Evolutionary conservation across 2,888 invertebrate genomes (phyloP).

Genomic region (Sinotaia quadrata): DNA sequence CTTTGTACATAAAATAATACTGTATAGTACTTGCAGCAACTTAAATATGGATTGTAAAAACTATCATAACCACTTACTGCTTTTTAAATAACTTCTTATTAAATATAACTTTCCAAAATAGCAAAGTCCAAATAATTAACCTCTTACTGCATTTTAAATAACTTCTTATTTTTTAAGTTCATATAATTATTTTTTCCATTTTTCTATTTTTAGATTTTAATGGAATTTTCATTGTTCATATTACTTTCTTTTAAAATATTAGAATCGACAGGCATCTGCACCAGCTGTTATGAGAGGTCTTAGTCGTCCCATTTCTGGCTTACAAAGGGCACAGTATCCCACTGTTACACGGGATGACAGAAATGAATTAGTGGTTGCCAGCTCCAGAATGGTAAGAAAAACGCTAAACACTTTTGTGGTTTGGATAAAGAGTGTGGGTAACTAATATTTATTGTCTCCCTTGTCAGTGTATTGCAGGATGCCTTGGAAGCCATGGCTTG

Average conservation of each 20-base stretch:
- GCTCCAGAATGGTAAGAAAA: constrained; percentile 64
- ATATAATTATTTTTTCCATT: background rate
- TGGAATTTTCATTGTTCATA: background rate
- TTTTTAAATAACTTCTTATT: too few species aligned
- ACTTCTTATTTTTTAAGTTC: background rate
- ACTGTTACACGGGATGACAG: constrained; percentile 57
- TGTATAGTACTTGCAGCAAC: too few species aligned
- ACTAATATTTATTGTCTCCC: too few species aligned
- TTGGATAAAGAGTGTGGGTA: too few species aligned
- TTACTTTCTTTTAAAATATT: constrained; percentile 33
- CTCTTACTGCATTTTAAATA: background rate
- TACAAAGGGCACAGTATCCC: constrained; percentile 59
- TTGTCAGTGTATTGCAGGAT: too few species aligned
- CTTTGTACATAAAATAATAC: too few species aligned
- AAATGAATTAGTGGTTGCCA: constrained; percentile 60
- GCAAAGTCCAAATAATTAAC: too few species aligned
- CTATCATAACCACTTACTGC: too few species aligned
- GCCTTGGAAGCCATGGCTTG: too few species aligned
- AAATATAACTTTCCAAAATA: too few species aligned
- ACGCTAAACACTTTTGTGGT: too few species aligned
- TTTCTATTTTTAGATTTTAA: background rate
- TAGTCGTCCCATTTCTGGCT: constrained; percentile 57
- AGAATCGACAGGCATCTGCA: constrained; percentile 65
- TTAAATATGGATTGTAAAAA: too few species aligned
- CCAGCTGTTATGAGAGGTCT: constrained; percentile 60